A percentile compares a stretch with the other conserved stretches of the same genome.
Evolutionary conservation across 1,140 invertebrate genomes (phyloP).

Genomic region (Drosophila seguyi): DNA sequence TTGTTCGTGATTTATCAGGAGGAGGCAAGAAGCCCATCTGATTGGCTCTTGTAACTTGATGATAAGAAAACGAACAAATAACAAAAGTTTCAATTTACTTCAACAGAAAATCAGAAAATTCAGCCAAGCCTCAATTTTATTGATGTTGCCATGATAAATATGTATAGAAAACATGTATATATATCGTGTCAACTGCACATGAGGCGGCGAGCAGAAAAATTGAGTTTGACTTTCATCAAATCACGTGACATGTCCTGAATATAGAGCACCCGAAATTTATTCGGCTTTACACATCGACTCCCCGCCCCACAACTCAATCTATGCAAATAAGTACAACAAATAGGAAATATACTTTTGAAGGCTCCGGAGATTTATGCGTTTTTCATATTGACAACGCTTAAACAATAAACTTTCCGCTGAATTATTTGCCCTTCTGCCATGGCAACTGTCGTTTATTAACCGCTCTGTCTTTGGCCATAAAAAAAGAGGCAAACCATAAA

Average conservation of each 20-base stretch:
- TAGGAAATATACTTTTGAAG: slow-evolving; percentile 44
- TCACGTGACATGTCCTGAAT: slow-evolving; percentile 70
- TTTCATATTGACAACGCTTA: slow-evolving; percentile 73
- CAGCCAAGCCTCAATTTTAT: slow-evolving; percentile 65
- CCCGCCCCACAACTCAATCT: slow-evolving; percentile 70
- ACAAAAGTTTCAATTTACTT: slow-evolving; percentile 50
- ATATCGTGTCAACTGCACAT: slow-evolving; percentile 62
- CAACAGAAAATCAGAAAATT: slow-evolving; percentile 22
- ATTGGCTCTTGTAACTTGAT: slow-evolving; percentile 46
- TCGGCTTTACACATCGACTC: slow-evolving; percentile 48
- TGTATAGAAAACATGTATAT: slow-evolving; percentile 24
- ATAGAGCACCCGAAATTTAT: slow-evolving; percentile 56
- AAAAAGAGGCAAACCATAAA: slow-evolving; percentile 21
- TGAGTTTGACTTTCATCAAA: slow-evolving; percentile 60
- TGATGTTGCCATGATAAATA: slow-evolving; percentile 66
- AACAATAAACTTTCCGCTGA: slow-evolving; percentile 63
- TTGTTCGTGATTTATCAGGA: slow-evolving; percentile 52
- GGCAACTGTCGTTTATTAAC: slow-evolving; percentile 63
- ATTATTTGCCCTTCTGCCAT: slow-evolving; percentile 41
- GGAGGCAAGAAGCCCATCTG: slow-evolving; percentile 35
- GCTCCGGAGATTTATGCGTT: slow-evolving; percentile 63
- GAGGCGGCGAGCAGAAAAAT: slow-evolving; percentile 52
- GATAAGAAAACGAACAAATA: slow-evolving; percentile 45
- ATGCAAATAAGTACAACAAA: slow-evolving; percentile 75
- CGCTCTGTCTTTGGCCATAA: slow-evolving; percentile 21